phyloP scores from a whole-genome alignment of 2,797 vertebrate genomes.

The Microctenopoma steveboyesi region DNA sequence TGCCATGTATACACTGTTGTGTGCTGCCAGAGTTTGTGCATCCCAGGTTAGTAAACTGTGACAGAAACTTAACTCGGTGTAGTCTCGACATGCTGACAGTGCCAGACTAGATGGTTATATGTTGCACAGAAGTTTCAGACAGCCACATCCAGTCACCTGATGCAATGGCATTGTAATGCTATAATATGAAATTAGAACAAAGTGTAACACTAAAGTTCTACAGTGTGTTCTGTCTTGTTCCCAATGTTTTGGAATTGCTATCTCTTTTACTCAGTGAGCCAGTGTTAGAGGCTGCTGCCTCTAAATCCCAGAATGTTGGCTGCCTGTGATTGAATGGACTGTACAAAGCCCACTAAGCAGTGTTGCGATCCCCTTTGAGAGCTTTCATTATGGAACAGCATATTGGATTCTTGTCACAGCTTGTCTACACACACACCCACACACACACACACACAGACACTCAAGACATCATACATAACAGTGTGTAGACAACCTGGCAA shows the following conservation, averaged over 20 bases:
- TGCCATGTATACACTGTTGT: slow-evolving; percentile 16
- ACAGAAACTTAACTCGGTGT: not conserved
- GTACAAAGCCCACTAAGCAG: slow-evolving; percentile 80
- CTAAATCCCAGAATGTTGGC: slow-evolving; percentile 77
- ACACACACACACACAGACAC: slow-evolving; percentile 15
- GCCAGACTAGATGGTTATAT: slow-evolving; percentile 20
- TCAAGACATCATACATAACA: slow-evolving; percentile 23
- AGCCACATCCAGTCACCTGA: slow-evolving; percentile 29
- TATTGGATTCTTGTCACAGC: slow-evolving; percentile 78
- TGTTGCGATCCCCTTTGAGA: slow-evolving; percentile 74
- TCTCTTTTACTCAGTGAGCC: slow-evolving; percentile 60
- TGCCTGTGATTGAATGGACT: slow-evolving; percentile 78
- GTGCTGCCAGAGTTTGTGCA: not conserved
- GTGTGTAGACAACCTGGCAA: slow-evolving; percentile 28
- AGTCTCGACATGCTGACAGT: slow-evolving; percentile 10
- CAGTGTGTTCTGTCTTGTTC: slow-evolving; percentile 50
- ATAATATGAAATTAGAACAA: slow-evolving; percentile 21
- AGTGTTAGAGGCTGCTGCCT: slow-evolving; percentile 48
- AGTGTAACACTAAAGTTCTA: slow-evolving; percentile 19
- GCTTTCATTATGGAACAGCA: slow-evolving; percentile 82
- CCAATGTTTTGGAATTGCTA: slow-evolving; percentile 44
- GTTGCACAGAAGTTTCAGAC: slow-evolving; percentile 4
- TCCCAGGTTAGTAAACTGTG: slow-evolving; percentile 20
- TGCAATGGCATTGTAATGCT: slow-evolving; percentile 28
- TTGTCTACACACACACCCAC: slow-evolving; percentile 41